A percentile compares a stretch with the other conserved stretches of the same genome.
These are phyloP conservation scores for Bagarius yarrelli DNA, from an alignment of 2,113 vertebrate genomes.

Conservation along the genomic window DNA sequence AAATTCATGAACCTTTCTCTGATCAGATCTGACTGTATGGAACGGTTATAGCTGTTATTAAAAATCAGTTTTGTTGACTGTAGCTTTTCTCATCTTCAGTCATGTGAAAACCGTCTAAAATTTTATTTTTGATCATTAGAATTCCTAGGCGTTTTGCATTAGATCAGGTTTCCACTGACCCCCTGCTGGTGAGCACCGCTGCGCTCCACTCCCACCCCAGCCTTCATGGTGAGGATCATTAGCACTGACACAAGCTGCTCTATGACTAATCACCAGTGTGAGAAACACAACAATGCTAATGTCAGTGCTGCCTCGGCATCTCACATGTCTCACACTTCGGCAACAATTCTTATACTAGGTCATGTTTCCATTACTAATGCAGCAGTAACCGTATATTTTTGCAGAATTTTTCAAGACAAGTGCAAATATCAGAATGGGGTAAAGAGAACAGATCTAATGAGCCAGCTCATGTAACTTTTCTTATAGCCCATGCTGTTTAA, in stretches of 20 bases:
- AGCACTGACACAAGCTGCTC: conserved; percentile 60
- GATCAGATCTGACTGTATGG: background rate
- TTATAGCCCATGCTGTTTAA: background rate
- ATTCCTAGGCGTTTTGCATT: conserved; percentile 5
- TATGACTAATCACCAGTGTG: conserved; percentile 59
- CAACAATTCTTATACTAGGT: background rate
- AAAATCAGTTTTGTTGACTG: conserved; percentile 1
- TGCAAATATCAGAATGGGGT: background rate
- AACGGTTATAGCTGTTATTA: background rate
- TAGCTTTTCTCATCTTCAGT: background rate
- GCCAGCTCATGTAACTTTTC: conserved; percentile 19
- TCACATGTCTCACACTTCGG: conserved; percentile 23
- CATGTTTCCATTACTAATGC: conserved; percentile 2
- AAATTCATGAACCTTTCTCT: background rate
- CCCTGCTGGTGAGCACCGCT: conserved; percentile 45
- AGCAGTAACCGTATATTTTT: conserved; percentile 11
- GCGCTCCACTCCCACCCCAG: conserved; percentile 52
- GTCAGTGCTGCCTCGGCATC: conserved; percentile 40
- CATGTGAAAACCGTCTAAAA: background rate
- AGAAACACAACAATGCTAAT: conserved; percentile 55
- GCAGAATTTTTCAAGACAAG: background rate
- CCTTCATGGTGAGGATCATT: conserved; percentile 57
- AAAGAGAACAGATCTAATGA: conserved; percentile 10
- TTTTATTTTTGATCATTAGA: conserved; percentile 5
- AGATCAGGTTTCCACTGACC: conserved; percentile 47